Evolutionary conservation across 2,888 invertebrate genomes (phyloP).

Genomic region (Acrobeloides nanus): DNA sequence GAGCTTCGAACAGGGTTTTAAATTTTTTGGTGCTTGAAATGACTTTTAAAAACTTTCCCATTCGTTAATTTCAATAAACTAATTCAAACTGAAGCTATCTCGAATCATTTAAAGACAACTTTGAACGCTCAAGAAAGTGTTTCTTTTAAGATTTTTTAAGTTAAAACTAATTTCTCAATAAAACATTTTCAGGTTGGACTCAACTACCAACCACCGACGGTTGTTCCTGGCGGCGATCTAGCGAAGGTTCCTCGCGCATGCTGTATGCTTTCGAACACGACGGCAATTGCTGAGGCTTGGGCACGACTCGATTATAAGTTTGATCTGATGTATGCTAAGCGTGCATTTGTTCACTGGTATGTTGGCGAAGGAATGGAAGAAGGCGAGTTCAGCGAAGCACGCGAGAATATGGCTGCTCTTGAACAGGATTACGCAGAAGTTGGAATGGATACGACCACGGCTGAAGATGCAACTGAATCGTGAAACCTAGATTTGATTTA

Average conservation of each 20-base stretch:
- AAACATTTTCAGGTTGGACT: conserved; percentile 73
- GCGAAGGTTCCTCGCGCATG: conserved; percentile 66
- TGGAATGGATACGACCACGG: conserved; percentile 18
- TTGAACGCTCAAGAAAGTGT: too few relatives aligned
- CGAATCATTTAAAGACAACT: too few relatives aligned
- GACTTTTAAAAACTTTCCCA: too few relatives aligned
- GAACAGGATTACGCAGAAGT: conserved; percentile 30
- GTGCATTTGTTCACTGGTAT: conserved; percentile 78
- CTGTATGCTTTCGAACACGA: conserved; percentile 81
- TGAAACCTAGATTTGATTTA: too few relatives aligned
- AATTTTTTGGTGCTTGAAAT: too few relatives aligned
- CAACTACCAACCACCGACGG: conserved; percentile 66
- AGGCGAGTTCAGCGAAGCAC: conserved; percentile 51
- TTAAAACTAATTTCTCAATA: conserved; percentile 53
- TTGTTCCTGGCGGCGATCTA: conserved; percentile 85
- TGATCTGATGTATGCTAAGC: conserved; percentile 64
- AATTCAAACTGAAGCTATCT: too few relatives aligned
- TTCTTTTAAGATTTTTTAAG: not conserved
- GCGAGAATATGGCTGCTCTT: conserved; percentile 35
- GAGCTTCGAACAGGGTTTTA: too few relatives aligned
- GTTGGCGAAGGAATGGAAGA: conserved; percentile 54
- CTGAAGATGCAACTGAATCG: too few relatives aligned
- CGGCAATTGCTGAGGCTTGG: conserved; percentile 82
- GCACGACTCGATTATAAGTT: conserved; percentile 57
- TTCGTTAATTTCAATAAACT: too few relatives aligned